Percentiles rank a stretch among this genome's conserved stretches.
phyloP scores from a whole-genome alignment of 2,888 invertebrate genomes.

The Cotesia congregata region DNA sequence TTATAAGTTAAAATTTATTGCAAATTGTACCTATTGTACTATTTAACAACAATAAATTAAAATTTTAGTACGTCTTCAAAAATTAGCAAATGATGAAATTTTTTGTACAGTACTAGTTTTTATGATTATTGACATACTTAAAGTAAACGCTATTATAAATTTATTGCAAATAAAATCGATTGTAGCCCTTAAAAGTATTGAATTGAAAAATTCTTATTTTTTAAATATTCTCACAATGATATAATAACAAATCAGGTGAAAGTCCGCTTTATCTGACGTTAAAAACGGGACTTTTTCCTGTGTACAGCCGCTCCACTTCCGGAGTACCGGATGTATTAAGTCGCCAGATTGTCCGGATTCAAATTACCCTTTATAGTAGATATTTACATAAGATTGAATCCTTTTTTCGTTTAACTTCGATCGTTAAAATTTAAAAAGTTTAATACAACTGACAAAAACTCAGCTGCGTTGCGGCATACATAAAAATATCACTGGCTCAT shows the following conservation, averaged over 20 bases:
- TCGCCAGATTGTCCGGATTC: slow-evolving; percentile 33
- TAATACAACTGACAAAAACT: not conserved
- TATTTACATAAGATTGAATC: not conserved
- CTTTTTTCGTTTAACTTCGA: not conserved
- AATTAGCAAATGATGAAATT: too few species aligned
- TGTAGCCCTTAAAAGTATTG: not conserved
- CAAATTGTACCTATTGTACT: too few species aligned
- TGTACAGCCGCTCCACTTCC: slow-evolving; percentile 39
- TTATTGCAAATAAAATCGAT: not conserved
- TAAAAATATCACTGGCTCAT: slow-evolving; percentile 34
- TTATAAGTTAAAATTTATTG: too few species aligned
- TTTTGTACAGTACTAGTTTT: not conserved
- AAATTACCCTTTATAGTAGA: slow-evolving; percentile 9
- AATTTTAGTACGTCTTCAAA: too few species aligned
- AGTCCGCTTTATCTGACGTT: slow-evolving; percentile 41
- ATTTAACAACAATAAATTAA: too few species aligned
- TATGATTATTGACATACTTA: not conserved
- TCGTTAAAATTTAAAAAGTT: not conserved
- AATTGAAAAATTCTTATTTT: not conserved
- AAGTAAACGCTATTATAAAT: not conserved
- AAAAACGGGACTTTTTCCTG: slow-evolving; percentile 39
- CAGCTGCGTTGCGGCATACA: slow-evolving; percentile 23
- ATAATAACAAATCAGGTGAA: slow-evolving; percentile 57
- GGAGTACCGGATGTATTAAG: slow-evolving; percentile 39
- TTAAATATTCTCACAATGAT: not conserved